phyloP scores from a whole-genome alignment of 2,888 invertebrate species.

The Galeruca laticollis region DNA sequence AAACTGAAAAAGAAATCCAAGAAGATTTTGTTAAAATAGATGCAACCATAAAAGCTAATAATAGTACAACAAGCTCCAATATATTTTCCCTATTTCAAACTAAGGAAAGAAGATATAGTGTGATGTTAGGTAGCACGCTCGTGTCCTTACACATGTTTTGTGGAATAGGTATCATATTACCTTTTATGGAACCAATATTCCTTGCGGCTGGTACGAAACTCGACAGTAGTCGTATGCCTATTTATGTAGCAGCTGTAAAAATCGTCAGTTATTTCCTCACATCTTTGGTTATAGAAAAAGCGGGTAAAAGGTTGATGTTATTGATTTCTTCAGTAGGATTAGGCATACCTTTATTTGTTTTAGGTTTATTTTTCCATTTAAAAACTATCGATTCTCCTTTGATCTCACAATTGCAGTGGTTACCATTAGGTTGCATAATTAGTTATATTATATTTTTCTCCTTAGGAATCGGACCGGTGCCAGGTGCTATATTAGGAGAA shows the following conservation, averaged over 20 bases:
- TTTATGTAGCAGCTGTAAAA: not conserved
- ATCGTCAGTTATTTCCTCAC: not conserved
- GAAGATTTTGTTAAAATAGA: constrained; percentile 10
- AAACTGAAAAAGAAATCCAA: constrained; percentile 6
- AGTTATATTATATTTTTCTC: not conserved
- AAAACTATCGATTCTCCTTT: not conserved
- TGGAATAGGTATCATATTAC: not conserved
- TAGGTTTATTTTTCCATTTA: not conserved
- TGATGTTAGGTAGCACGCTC: too few relatives aligned
- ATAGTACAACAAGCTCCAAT: not conserved
- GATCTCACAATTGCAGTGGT: not conserved
- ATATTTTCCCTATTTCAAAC: too few relatives aligned
- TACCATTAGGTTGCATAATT: not conserved
- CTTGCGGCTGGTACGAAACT: not conserved
- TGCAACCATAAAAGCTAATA: not conserved
- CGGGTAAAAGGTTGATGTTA: not conserved
- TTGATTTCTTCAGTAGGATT: not conserved
- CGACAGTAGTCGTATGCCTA: not conserved
- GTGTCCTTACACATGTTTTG: too few relatives aligned
- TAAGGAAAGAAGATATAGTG: too few relatives aligned
- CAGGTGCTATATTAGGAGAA: not conserved
- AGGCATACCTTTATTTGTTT: not conserved
- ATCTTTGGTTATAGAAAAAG: constrained; percentile 72
- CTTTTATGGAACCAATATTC: not conserved
- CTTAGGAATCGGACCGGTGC: not conserved